Base-by-base conservation (phyloP, 2,888 invertebrate genomes). In the Drosophila hamatofila region DNA sequence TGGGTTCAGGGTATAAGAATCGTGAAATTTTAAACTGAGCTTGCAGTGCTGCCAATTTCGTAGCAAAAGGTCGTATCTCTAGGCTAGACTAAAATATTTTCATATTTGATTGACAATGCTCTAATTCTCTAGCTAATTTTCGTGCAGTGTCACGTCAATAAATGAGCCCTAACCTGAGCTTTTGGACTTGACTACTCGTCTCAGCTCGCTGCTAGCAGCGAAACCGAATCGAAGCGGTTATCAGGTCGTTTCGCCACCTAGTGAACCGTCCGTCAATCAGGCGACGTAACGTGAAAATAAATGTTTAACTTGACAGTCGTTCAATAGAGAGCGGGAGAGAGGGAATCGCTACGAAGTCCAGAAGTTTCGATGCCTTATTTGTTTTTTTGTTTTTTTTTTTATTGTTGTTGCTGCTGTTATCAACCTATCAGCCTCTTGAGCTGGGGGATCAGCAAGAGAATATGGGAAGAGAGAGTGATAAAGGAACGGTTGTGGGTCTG, bases 151-250 rank as follows among this genome's bases (percentile, higher is more conserved):
- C 30, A 18, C 18, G 18, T 30, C 18, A 49, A 14, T 21, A 21
- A 21, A 3, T 14, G 30, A 21, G 21, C 51, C 3, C 1, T 3
- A 33, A 18, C 2, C 14, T 35, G 16, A 52, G 52, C 14, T 33
- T 7, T 14, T 30, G n/a, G 27, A 27, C 5, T 23, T 18, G 49
- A 14, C 2, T 14, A 48, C 18, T 54, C 14, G 55, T 9, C 37
- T 59, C 58, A 52, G 52, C 46, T 58, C 11, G 30, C 16, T 51
- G 49, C 18, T 51, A 35, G 37, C 11, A 8, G 30, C n/a, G 30
- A 75, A 83, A 74, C 79, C 79, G 69, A 73, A 52, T 83, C 62
- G 59, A 88, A 80, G 81, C 83, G 59, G 83, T 86, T 88, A 83
- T 86, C 83, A 78, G 65, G 49, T 67, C 46, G 57, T 25, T 30